Evolutionary conservation across 2,888 invertebrate genomes (phyloP).

Genomic region (Morpho achilles): DNA sequence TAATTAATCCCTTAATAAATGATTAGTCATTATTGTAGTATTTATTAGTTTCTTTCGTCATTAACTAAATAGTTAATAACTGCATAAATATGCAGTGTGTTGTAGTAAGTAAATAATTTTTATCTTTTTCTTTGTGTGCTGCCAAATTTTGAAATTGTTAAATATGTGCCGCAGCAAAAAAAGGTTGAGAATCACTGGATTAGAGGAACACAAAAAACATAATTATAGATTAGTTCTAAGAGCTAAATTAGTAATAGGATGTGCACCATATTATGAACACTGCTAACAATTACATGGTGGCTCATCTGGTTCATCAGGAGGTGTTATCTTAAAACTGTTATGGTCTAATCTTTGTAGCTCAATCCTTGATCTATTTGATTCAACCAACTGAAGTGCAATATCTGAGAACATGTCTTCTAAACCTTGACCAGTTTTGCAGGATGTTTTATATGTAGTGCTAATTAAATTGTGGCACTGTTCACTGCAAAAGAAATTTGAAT

Average conservation of each 20-base stretch:
- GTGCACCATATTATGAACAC: neutral
- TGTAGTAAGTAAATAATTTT: no score
- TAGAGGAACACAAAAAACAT: no score
- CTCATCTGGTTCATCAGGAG: conserved; percentile 78
- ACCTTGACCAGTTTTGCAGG: conserved; percentile 92
- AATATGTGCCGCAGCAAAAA: no score
- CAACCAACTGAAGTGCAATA: conserved; percentile 89
- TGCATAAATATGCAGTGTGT: no score
- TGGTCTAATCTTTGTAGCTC: conserved; percentile 89
- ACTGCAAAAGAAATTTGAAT: conserved; percentile 66
- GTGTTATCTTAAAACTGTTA: conserved; percentile 86
- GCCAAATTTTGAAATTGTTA: no score
- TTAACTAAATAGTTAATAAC: no score
- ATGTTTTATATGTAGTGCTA: conserved; percentile 92
- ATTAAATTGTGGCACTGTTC: conserved; percentile 95
- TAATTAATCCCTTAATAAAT: no score
- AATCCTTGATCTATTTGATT: conserved; percentile 89
- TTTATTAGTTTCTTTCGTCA: no score
- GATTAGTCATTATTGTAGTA: no score
- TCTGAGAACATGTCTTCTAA: conserved; percentile 95
- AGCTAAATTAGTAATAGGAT: neutral
- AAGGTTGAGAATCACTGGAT: no score
- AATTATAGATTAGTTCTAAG: no score
- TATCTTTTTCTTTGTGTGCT: no score
- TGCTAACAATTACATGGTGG: conserved; percentile 67